phyloP scores from a whole-genome alignment of 37 sponge, comb jelly and placozoan genomes.

The Mnemiopsis leidyi region DNA sequence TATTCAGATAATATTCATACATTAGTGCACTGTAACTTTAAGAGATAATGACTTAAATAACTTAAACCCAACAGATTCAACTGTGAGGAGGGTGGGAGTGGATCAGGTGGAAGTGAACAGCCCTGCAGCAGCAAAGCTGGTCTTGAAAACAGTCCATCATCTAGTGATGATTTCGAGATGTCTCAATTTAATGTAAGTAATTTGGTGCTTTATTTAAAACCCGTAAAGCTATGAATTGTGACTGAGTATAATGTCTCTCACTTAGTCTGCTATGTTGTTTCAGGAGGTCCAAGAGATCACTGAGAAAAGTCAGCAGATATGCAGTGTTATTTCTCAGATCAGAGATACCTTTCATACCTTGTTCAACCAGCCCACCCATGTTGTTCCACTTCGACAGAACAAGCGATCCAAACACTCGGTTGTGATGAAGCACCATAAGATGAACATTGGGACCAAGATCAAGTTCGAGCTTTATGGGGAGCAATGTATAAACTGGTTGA shows the following conservation, averaged over 20 bases:
- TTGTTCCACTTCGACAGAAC: constrained; percentile 61
- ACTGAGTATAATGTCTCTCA: not conserved
- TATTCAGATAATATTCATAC: no score
- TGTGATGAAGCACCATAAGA: constrained; percentile 42
- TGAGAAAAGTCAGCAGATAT: constrained; percentile 38
- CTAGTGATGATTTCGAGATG: constrained; percentile 38
- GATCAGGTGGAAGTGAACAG: not conserved
- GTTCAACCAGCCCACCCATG: constrained; percentile 21
- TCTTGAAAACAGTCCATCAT: constrained; percentile 29
- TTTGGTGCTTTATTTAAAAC: not conserved
- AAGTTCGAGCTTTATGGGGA: constrained; percentile 58
- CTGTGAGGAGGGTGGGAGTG: not conserved
- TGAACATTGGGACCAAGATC: constrained; percentile 45
- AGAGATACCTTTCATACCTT: constrained; percentile 39
- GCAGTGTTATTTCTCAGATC: constrained; percentile 57
- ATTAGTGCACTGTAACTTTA: no score
- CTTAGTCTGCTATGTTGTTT: not conserved
- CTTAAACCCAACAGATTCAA: not conserved
- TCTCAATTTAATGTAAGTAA: constrained; percentile 10
- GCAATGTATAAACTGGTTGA: constrained; percentile 55
- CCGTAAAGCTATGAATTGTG: not conserved
- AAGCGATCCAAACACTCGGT: constrained; percentile 39
- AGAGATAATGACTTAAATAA: no score
- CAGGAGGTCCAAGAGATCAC: constrained; percentile 65
- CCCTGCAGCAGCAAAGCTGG: constrained; percentile 12